Conservation (phyloP, 1,140 invertebrate genomes). For the Drosophila tsacasi region DNA sequence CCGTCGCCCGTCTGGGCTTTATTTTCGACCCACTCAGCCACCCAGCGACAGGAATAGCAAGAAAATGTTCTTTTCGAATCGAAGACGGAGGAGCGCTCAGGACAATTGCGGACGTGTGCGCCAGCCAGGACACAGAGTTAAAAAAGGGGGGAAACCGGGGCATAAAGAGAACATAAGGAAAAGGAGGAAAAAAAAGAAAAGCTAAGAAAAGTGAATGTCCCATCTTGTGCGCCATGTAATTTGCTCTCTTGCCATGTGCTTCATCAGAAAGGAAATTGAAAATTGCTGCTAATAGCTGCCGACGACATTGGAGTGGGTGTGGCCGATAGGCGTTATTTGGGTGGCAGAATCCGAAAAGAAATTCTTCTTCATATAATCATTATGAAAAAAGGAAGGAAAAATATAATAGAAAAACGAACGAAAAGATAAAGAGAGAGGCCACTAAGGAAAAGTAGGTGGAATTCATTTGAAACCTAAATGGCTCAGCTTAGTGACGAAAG, state of each 20-base stretch:
- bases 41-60: conserved; percentile 48
- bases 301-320: conserved; percentile 51
- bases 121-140: conserved; percentile 31
- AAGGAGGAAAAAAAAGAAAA: conserved; percentile 25
- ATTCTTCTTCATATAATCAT: conserved; percentile 64
- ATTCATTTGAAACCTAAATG: conserved; percentile 78
- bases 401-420: background rate
- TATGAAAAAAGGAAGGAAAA: conserved; percentile 59
- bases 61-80: conserved; percentile 74
- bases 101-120: conserved; percentile 79
- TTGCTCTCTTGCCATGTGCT: conserved; percentile 85
- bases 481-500: conserved; percentile 57
- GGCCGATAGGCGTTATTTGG: conserved; percentile 50
- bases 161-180: conserved; percentile 14
- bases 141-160: conserved; percentile 22
- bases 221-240: conserved; percentile 80
- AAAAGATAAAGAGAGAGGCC: conserved; percentile 48
- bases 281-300: conserved; percentile 82
- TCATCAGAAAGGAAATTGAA: conserved; percentile 85
- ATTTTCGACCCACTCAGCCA: conserved; percentile 43
- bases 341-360: conserved; percentile 45
- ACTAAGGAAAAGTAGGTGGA: conserved; percentile 77
- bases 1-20: conserved; percentile 13
- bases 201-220: conserved; percentile 52
- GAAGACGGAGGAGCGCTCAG: conserved; percentile 55